Evolutionary conservation across 2,797 vertebrate species (phyloP), one percentile per base, ranked within the genome.

Genomic region (Austrolebias charrua): DNA sequence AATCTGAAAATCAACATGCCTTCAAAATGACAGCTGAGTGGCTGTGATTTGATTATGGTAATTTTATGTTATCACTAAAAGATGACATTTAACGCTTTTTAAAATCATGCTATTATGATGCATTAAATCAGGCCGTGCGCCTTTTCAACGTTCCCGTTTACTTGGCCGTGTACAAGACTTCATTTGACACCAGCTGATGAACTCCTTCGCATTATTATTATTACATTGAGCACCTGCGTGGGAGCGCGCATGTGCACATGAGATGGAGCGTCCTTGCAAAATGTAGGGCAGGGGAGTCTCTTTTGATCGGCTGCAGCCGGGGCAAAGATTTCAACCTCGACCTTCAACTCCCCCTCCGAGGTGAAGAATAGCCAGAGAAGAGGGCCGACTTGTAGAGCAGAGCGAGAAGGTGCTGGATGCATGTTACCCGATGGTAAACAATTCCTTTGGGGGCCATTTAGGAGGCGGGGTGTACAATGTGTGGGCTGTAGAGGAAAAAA

Each of bases 1-100:
- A 80, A 82, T 87, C 78, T 71, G 69, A 76, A 77, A 76, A 77
- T 76, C 75, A 68, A 78, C 85, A 81, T 49, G 76, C 52, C 47
- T 85, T 77, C 68, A 70, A 79, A 13, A 60, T 66, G 71, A 79
- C 66, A 76, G 77, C 71, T 42, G 51, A 76, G 62, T 55, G 48
- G 33, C 66, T 54, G 60, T 54, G 63, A 82, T 85, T 80, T 78
- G 61, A 89, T 86, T 86, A 83, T 84, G 81, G 50, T 80, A 79
- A 84, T 89, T 79, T 76, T 42, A 73, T 80, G 70, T 71, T 62
- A 71, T 79, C 66, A 78, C 48, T 31, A 76, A 76, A 76, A 78
- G 62, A 79, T 80, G 82, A 86, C 84, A 86, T 81, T 84, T 81
- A 82, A 82, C 66, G 71, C 61, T 42, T 78, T 68, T 71, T 40